These are phyloP conservation scores for Pararge aegeria DNA, from an alignment of 1,140 invertebrate species.

Conservation along the genomic window DNA sequence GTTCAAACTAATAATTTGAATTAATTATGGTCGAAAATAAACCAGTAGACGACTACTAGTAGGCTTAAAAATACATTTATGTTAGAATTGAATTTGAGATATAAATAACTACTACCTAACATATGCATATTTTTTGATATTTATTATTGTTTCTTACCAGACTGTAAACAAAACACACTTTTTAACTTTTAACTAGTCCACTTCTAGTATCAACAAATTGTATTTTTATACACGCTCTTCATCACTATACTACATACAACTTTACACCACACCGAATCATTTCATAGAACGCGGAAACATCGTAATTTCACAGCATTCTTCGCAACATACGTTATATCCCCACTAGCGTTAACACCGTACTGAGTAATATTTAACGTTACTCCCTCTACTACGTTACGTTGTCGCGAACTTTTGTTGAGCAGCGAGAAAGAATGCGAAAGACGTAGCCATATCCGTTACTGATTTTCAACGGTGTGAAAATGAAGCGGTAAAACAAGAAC, in stretches of 20 bases:
- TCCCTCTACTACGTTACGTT: conserved; percentile 3
- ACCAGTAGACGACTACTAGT: no score
- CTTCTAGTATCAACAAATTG: neutral
- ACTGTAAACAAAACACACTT: neutral
- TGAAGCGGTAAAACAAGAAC: neutral
- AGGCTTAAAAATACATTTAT: no score
- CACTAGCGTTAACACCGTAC: conserved; percentile 1
- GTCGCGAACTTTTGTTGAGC: neutral
- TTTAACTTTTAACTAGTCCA: neutral
- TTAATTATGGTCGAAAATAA: no score
- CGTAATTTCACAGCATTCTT: conserved; percentile 2
- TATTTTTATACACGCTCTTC: neutral
- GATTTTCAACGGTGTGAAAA: neutral
- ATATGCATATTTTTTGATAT: no score
- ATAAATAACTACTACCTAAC: no score
- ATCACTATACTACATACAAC: neutral
- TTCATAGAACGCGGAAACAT: conserved; percentile 4
- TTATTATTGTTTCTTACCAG: neutral
- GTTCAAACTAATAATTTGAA: no score
- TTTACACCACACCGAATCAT: neutral
- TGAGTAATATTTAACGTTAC: conserved; percentile 8
- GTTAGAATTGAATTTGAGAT: no score
- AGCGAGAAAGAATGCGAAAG: neutral
- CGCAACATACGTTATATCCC: neutral
- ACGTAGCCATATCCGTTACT: neutral